Evolutionary conservation across 2,888 invertebrate genomes (phyloP).

Genomic region (Hemistola chrysoprasaria): DNA sequence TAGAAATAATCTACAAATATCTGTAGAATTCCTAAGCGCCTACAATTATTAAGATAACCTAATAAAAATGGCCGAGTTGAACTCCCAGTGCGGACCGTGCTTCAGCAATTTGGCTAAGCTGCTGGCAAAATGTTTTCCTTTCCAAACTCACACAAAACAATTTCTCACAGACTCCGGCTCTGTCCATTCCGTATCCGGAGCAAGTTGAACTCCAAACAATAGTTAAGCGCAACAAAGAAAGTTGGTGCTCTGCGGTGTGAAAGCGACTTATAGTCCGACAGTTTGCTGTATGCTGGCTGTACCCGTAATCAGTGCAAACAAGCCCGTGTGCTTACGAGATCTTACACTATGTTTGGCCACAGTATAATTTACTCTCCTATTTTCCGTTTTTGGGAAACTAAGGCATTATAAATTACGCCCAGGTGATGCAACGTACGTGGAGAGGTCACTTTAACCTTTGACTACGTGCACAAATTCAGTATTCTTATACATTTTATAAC

Average conservation of each 20-base stretch:
- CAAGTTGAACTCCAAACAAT: conserved; percentile 75
- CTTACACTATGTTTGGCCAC: conserved; percentile 30
- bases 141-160: conserved; percentile 75
- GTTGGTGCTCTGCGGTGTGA: conserved; percentile 55
- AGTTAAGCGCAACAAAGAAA: conserved; percentile 74
- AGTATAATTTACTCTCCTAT: too few species aligned
- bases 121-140: conserved; percentile 75
- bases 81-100: conserved; percentile 42
- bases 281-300: conserved; percentile 40
- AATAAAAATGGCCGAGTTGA: conserved; percentile 57
- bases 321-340: conserved; percentile 28
- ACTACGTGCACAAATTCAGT: too few species aligned
- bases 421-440: too few species aligned
- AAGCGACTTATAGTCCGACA: conserved; percentile 44
- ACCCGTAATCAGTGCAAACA: conserved; percentile 50
- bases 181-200: conserved; percentile 70
- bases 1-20: not conserved
- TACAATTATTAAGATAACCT: conserved; percentile 61
- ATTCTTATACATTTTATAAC: too few species aligned
- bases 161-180: conserved; percentile 63
- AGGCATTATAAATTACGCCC: too few species aligned
- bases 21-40: conserved; percentile 19
- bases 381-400: too few species aligned
- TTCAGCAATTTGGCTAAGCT: conserved; percentile 75
- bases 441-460: too few species aligned